Evolutionary conservation across 2,888 invertebrate genomes (phyloP).

Genomic region (Stegophylla sp.): DNA sequence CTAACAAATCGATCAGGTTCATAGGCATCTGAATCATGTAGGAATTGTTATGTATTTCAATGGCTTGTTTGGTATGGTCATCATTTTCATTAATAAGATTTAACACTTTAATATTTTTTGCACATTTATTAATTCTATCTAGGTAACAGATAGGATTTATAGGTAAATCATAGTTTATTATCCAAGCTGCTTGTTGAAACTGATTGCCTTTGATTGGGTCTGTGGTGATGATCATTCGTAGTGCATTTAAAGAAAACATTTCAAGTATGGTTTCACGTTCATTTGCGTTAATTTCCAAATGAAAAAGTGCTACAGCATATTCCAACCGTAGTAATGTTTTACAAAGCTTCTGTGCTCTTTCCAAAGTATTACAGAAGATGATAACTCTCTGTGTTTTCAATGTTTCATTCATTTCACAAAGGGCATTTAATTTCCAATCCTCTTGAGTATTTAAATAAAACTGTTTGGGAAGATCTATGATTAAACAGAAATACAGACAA

Average conservation of each 20-base stretch:
- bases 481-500: not conserved
- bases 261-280: not conserved
- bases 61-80: not conserved
- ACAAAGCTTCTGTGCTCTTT: not conserved
- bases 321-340: not conserved
- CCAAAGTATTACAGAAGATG: slow-evolving; percentile 36
- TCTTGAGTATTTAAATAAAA: slow-evolving; percentile 33
- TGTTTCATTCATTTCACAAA: slow-evolving; percentile 23
- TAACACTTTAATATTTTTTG: slow-evolving; percentile 14
- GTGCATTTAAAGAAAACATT: not conserved
- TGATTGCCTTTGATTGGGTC: slow-evolving; percentile 39
- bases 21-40: slow-evolving; percentile 29
- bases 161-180: slow-evolving; percentile 47
- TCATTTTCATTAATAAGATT: slow-evolving; percentile 43
- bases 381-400: slow-evolving; percentile 13
- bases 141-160: slow-evolving; percentile 1
- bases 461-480: slow-evolving; percentile 36
- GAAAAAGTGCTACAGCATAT: slow-evolving; percentile 5
- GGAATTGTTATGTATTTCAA: slow-evolving; percentile 15
- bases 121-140: slow-evolving; percentile 2
- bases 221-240: slow-evolving; percentile 27
- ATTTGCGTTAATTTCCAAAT: slow-evolving; percentile 8
- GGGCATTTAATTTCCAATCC: slow-evolving; percentile 24
- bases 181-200: slow-evolving; percentile 17
- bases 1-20: slow-evolving; percentile 28